phyloP scores from a whole-genome alignment of 2,888 invertebrate species.

The Dryadula phaetusa region DNA sequence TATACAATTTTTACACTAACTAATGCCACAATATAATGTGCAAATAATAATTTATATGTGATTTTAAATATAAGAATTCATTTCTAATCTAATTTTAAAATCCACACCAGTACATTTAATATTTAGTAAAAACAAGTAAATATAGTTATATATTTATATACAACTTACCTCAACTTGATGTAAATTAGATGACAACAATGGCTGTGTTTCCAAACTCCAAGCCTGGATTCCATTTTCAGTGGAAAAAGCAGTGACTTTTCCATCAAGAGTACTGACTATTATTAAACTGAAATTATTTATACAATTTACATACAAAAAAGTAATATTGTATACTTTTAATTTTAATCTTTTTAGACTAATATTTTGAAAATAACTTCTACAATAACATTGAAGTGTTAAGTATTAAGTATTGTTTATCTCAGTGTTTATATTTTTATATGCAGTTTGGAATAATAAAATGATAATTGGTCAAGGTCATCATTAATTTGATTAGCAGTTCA shows the following conservation, averaged over 20 bases:
- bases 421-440: constrained; percentile 5
- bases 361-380: background rate
- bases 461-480: constrained; percentile 48
- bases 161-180: constrained; percentile 91
- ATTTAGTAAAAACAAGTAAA: too few relatives aligned
- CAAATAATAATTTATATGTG: too few relatives aligned
- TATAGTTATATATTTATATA: background rate
- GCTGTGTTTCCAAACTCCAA: constrained; percentile 93
- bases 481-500: constrained; percentile 44
- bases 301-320: too few relatives aligned
- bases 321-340: too few relatives aligned
- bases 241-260: constrained; percentile 92
- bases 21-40: too few relatives aligned
- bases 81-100: too few relatives aligned
- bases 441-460: constrained; percentile 34
- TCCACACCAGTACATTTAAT: too few relatives aligned
- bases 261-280: constrained; percentile 96
- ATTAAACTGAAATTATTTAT: constrained; percentile 83
- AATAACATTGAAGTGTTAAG: background rate
- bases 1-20: background rate
- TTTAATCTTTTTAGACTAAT: too few relatives aligned
- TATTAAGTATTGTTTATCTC: background rate
- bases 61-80: too few relatives aligned
- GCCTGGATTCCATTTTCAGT: constrained; percentile 87
- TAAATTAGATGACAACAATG: constrained; percentile 94